These are phyloP conservation scores for Phaethon lepturus DNA, from an alignment of 2,113 vertebrate species.

Conservation along the genomic window DNA sequence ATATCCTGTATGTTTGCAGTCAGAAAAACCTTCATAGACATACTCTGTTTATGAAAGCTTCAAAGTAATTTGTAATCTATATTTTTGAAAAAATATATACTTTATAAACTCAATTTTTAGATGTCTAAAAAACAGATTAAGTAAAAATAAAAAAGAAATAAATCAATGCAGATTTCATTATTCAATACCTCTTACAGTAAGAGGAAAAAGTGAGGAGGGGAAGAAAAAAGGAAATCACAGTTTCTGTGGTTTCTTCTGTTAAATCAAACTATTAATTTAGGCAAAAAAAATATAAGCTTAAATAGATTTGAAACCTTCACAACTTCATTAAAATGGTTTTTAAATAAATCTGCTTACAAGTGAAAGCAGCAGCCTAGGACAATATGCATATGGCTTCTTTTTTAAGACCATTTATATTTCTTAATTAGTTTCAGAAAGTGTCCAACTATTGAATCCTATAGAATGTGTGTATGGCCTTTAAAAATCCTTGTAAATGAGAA, in stretches of 20 bases:
- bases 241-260: not conserved
- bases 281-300: not conserved
- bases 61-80: not conserved
- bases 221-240: not conserved
- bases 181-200: not conserved
- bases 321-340: constrained; percentile 22
- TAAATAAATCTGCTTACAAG: not conserved
- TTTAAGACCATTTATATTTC: constrained; percentile 13
- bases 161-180: not conserved
- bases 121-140: not conserved
- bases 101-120: not conserved
- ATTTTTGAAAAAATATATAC: not conserved
- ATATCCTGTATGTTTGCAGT: not conserved
- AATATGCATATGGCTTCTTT: constrained; percentile 22
- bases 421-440: constrained; percentile 70
- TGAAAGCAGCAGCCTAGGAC: not conserved
- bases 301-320: not conserved
- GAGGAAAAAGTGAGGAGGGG: not conserved
- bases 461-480: constrained; percentile 83
- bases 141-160: not conserved
- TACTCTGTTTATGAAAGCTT: not conserved
- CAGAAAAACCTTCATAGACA: not conserved
- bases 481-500: constrained; percentile 84
- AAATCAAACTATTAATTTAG: not conserved
- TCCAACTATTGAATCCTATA: constrained; percentile 72